Evolutionary conservation across 2,113 vertebrate genomes (phyloP), one percentile per base, ranked within the genome.

Genomic region (Scatophagus argus): DNA sequence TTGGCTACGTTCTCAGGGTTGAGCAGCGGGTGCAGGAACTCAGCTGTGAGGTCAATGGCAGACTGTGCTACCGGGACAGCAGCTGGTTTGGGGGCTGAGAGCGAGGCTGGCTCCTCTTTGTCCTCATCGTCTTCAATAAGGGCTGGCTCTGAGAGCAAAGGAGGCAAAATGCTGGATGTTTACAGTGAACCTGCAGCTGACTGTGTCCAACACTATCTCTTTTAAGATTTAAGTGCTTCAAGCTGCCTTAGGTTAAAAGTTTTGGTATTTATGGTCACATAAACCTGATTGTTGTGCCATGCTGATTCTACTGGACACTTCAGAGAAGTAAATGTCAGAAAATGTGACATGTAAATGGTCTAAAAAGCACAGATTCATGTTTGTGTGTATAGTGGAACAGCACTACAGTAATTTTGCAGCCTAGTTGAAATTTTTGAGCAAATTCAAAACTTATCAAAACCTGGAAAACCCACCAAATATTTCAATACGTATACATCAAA

Each of bases 71-170:
- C 92, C 5, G 95, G 95, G 16, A 87, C 88, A 4, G 88, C 73
- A 0, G 92, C 88, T 0, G 93, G 94, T 67, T 97, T 98, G 0
- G 96, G 94, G 0, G 79, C 76, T 0, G 93, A 71, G 0, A 91
- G 87, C 0, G 94, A 79, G 0, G 89, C 90, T 0, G 94, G 91
- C 65, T 98, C 96, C 67, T 99, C 98, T 49, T 98, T 99, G 86
- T 99, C 98, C 47, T 99, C 98, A 0, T 99, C 98, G 0, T 99
- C 97, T 64, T 98, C 97, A 0, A 95, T 96, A 54, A 98, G 82
- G 12, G 94, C 14, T 0, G 96, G 92, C 74, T 98, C 97, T 98
- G 88, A 51, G 80, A 3, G 5, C 27, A 2, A 9, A 9, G 12
- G 8, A 32, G 43, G 66, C 2, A 61, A 9, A 56, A 64, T 10